Conservation (phyloP, 2,113 vertebrate species). For the Promerops cafer region DNA sequence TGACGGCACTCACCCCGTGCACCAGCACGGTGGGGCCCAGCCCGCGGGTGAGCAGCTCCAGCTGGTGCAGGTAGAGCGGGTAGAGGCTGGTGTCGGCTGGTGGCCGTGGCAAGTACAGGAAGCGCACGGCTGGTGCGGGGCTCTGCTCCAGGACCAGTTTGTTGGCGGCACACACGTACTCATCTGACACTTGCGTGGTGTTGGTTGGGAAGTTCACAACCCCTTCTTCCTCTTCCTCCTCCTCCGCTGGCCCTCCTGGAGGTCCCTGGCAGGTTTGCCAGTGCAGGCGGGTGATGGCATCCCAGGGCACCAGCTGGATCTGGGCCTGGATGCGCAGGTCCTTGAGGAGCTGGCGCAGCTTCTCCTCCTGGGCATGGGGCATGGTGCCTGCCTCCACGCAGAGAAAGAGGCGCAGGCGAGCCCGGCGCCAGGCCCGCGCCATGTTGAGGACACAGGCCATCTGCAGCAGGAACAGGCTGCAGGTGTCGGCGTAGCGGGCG, state of each 20-base stretch:
- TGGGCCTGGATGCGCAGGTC: conserved; percentile 85
- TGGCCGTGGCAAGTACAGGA: conserved; percentile 85
- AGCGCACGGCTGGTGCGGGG: conserved; percentile 75
- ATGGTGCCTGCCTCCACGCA: conserved; percentile 83
- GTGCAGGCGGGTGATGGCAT: conserved; percentile 81
- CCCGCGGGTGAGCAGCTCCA: conserved; percentile 81
- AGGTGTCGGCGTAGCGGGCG: conserved; percentile 84
- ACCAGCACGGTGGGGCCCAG: conserved; percentile 89
- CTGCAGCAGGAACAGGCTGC: conserved; percentile 90
- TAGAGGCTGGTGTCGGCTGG: conserved; percentile 85
- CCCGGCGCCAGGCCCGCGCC: conserved; percentile 81
- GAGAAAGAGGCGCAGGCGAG: conserved; percentile 83
- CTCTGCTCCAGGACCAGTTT: conserved; percentile 78
- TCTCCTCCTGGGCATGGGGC: conserved; percentile 77
- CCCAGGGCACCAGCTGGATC: conserved; percentile 82
- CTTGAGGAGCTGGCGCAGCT: conserved; percentile 83
- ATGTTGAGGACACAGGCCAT: conserved; percentile 89
- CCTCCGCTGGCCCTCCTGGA: not conserved
- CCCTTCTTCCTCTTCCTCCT: conserved; percentile 29
- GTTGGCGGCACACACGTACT: conserved; percentile 83
- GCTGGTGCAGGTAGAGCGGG: conserved; percentile 78
- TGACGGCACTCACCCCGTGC: conserved; percentile 87
- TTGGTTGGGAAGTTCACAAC: conserved; percentile 80
- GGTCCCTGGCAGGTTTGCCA: conserved; percentile 76
- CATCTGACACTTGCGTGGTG: conserved; percentile 75